These are phyloP conservation scores for Temnothorax rugatulus DNA, from an alignment of 2,888 invertebrate species.

Conservation along the genomic window DNA sequence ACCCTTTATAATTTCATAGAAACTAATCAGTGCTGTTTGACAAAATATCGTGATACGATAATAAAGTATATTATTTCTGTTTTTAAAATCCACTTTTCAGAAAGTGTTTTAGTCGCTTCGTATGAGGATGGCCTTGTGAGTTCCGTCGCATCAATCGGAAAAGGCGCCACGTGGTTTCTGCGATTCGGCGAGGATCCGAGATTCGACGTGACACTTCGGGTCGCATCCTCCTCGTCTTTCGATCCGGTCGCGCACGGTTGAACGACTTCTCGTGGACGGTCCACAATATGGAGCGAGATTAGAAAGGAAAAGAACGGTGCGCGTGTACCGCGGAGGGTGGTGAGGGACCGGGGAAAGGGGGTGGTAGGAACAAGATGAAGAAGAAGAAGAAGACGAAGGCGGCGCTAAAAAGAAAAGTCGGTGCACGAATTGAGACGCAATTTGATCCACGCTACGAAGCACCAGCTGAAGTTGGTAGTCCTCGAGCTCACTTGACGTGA, in stretches of 20 bases:
- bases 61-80: background rate
- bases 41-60: background rate
- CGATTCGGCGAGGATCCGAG: constrained; percentile 50
- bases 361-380: constrained; percentile 37
- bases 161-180: constrained; percentile 22
- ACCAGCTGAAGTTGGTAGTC: constrained; percentile 77
- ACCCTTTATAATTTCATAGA: background rate
- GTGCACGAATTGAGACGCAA: constrained; percentile 82
- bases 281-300: constrained; percentile 52
- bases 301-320: constrained; percentile 31
- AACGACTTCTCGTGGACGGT: constrained; percentile 43
- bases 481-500: constrained; percentile 79
- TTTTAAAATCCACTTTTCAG: background rate
- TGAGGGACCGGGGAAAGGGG: background rate
- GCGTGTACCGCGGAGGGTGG: background rate
- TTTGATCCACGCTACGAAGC: constrained; percentile 80
- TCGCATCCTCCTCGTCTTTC: constrained; percentile 28
- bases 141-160: constrained; percentile 55
- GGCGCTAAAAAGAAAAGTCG: constrained; percentile 81
- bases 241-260: constrained; percentile 54
- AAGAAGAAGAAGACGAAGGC: constrained; percentile 52
- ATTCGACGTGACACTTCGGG: constrained; percentile 38
- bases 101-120: background rate
- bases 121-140: background rate
- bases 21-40: background rate